Evolutionary conservation across 2,888 invertebrate species (phyloP).

Genomic region (Adelphocoris suturalis): DNA sequence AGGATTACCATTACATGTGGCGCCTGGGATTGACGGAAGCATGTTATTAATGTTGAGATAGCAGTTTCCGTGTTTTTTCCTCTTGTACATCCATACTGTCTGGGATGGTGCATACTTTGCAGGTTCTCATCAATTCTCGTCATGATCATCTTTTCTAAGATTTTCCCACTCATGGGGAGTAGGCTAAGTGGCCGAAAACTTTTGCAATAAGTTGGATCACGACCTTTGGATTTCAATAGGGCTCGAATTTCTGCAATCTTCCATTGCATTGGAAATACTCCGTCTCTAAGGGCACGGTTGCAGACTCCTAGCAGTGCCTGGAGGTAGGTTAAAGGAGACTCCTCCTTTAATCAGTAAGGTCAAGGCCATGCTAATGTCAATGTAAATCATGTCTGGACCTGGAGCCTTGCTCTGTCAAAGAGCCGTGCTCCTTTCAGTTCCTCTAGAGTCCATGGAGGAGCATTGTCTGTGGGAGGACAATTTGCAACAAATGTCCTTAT

Average conservation of each 20-base stretch:
- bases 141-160: background rate
- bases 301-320: background rate
- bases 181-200: conserved; percentile 14
- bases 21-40: background rate
- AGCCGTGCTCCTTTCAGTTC: background rate
- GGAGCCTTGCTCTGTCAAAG: background rate
- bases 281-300: background rate
- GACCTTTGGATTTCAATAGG: background rate
- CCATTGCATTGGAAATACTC: background rate
- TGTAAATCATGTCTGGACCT: background rate
- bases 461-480: background rate
- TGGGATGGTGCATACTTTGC: conserved; percentile 77
- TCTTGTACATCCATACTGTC: too few relatives aligned
- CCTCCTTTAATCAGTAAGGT: too few relatives aligned
- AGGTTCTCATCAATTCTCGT: background rate
- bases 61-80: background rate
- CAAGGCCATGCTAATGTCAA: too few relatives aligned
- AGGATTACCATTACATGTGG: background rate
- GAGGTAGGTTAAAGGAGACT: background rate
- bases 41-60: background rate
- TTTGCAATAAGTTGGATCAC: background rate
- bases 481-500: background rate
- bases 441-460: background rate
- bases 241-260: too few relatives aligned
- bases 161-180: background rate